Evolutionary conservation across 2,888 invertebrate genomes (phyloP), one percentile per base, ranked within the genome.

Genomic region (Prionchulus punctatus): DNA sequence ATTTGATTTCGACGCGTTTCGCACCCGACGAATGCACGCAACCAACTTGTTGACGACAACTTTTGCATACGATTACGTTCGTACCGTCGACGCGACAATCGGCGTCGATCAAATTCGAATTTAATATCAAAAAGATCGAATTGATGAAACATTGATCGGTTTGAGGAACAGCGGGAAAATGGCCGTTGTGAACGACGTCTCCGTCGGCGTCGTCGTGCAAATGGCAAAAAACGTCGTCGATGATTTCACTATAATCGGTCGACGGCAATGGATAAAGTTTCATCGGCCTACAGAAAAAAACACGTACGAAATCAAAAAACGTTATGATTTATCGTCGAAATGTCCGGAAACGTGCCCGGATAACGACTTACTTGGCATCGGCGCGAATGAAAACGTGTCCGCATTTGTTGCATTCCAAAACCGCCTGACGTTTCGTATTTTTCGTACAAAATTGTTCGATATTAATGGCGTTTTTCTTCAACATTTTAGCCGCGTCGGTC

Each of bases 181-280:
- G 15, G 12, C 23, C 23, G 45, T 45, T 23, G 45, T n/a, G 23
- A 12, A 23, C 12, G 23, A n/a, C 45, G 45, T n/a, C 18, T 7
- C 15, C 27, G 12, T 7, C 7, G 18, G 36, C 36, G 36, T 26
- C 28, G 15, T 12, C 7, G 23, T 45, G 47, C 23, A 28, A 30
- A 30, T 49, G 50, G 50, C 50, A 49, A 21, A n/a, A 49, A 3
- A 26, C 12, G 26, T 49, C 50, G 30, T 49, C 50, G 12, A 30
- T 30, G 12, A 30, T 49, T 49, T 49, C 50, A 30, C 23, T 49
- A 28, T n/a, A 49, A 7, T 49, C 30, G 27, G 4, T 12, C 50
- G 50, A 49, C 7, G 50, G 50, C 26, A 49, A 30, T 28, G 26
- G 7, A 28, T 18, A 49, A 30, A 28, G 12, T 15, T 21, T 4